A percentile compares a stretch with the other conserved stretches of the same genome.
Evolutionary conservation across 2,797 vertebrate genomes (phyloP).

Genomic region (Morelia viridis): DNA sequence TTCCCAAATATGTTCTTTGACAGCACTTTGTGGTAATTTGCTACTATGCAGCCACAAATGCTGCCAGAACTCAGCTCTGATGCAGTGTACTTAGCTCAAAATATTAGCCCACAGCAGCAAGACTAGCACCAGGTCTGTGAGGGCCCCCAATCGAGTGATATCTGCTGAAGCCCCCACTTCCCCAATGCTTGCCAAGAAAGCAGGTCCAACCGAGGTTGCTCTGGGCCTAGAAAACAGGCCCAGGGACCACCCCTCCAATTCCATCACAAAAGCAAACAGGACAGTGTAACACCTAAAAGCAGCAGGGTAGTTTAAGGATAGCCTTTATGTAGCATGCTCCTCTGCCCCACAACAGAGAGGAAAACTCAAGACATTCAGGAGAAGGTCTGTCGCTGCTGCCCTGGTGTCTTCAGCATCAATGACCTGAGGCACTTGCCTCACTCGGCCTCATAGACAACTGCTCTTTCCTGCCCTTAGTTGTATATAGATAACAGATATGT

Average conservation of each 20-base stretch:
- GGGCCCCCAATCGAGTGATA: neutral
- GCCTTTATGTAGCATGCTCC: neutral
- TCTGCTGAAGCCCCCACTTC: neutral
- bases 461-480: neutral
- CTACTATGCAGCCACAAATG: slow-evolving; percentile 23
- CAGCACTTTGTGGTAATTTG: slow-evolving; percentile 42
- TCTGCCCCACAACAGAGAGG: neutral
- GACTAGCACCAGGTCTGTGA: neutral
- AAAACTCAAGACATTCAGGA: neutral
- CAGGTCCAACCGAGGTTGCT: neutral
- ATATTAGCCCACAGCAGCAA: slow-evolving; percentile 9
- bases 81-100: slow-evolving; percentile 15
- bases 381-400: neutral
- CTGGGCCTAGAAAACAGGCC: neutral
- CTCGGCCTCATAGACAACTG: neutral
- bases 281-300: neutral
- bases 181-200: neutral
- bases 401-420: neutral
- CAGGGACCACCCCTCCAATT: neutral
- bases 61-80: slow-evolving; percentile 9
- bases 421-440: neutral
- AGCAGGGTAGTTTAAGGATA: neutral
- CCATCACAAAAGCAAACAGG: neutral
- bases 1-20: slow-evolving; percentile 45
- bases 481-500: neutral